Percentiles rank a stretch among this genome's conserved stretches.
Conservation (phyloP, 2,888 invertebrate genomes). For the Drosophila hamatofila region DNA sequence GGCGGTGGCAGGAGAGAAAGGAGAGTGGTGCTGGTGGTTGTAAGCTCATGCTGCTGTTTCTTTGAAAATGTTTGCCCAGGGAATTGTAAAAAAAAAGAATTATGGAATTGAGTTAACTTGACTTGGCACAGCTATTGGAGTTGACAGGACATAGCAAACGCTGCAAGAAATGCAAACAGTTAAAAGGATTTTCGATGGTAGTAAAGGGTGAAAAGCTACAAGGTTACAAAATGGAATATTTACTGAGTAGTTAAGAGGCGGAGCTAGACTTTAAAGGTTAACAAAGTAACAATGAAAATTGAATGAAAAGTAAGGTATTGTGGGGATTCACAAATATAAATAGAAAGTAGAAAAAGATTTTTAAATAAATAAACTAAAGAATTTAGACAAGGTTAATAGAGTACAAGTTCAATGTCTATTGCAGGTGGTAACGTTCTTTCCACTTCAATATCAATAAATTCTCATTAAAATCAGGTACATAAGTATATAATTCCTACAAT, state of each 20-base stretch:
- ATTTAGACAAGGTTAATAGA: neutral
- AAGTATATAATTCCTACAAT: no score
- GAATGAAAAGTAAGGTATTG: neutral
- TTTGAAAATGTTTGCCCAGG: slow-evolving; percentile 70
- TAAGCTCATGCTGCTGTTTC: slow-evolving; percentile 41
- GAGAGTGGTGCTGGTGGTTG: neutral
- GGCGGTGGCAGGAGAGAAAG: neutral
- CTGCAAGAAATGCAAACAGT: slow-evolving; percentile 15
- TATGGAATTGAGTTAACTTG: slow-evolving; percentile 56
- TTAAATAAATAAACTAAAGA: neutral
- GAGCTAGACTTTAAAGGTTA: neutral
- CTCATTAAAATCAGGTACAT: no score
- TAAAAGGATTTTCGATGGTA: slow-evolving; percentile 9
- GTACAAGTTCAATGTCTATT: no score
- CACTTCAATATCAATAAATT: no score
- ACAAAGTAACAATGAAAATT: neutral
- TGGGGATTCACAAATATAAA: neutral
- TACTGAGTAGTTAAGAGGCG: slow-evolving; percentile 5
- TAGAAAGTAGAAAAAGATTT: neutral
- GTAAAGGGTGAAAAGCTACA: slow-evolving; percentile 5
- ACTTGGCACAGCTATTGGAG: slow-evolving; percentile 19
- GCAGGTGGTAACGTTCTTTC: no score
- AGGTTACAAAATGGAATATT: slow-evolving; percentile 10
- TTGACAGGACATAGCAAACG: slow-evolving; percentile 21
- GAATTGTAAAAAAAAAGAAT: slow-evolving; percentile 66